phyloP scores from a whole-genome alignment of 2,113 vertebrate species.

The Meriones unguiculatus region DNA sequence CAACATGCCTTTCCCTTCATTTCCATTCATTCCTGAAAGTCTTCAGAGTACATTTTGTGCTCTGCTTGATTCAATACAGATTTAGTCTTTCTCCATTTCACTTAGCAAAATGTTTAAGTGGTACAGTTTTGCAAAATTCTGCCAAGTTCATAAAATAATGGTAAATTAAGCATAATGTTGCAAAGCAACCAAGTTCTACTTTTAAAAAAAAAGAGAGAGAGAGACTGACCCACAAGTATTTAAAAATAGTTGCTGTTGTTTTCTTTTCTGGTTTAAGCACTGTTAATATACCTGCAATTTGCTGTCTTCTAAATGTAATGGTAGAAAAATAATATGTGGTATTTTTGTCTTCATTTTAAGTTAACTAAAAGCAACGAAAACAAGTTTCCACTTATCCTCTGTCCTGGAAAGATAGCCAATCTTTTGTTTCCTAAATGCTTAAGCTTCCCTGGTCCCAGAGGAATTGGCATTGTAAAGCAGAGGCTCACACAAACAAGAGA shows the following conservation, averaged over 20 bases:
- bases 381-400: background rate
- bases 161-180: constrained; percentile 34
- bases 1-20: background rate
- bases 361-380: background rate
- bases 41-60: constrained; percentile 61
- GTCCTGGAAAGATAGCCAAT: background rate
- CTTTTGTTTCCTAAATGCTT: background rate
- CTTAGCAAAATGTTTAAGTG: constrained; percentile 67
- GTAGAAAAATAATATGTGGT: constrained; percentile 7
- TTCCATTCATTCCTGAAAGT: constrained; percentile 57
- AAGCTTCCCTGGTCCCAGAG: background rate
- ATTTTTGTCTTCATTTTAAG: constrained; percentile 7
- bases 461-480: background rate
- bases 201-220: constrained; percentile 18
- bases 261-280: background rate
- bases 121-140: constrained; percentile 66
- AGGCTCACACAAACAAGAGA: background rate
- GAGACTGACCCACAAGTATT: background rate
- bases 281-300: background rate
- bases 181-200: constrained; percentile 25
- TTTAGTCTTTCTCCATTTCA: constrained; percentile 58
- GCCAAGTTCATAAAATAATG: constrained; percentile 63
- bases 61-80: constrained; percentile 54
- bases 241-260: constrained; percentile 17
- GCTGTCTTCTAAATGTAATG: background rate